Base-by-base conservation (phyloP, 2,113 vertebrate species). In the Tupaia tana region DNA sequence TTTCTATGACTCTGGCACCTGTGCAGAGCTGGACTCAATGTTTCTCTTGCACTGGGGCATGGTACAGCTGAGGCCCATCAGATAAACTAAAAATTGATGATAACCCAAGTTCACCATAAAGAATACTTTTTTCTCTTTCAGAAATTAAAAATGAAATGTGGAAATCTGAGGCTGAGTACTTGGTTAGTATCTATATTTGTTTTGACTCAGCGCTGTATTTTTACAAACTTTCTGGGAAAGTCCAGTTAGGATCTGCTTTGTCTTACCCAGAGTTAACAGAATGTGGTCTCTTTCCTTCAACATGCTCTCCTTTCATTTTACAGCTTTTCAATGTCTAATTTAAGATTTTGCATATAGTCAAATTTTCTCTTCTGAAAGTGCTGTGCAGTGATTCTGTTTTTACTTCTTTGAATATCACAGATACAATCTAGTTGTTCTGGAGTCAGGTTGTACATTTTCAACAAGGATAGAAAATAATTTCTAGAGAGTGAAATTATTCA, bases 321-420 rank as follows among this genome's bases (percentile, higher is more conserved):
- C 99, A 99, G 98, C 95, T 98, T 99, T 97, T 99, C 99, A 66
- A 99, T 99, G 98, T 99, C 99, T 74, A 98, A 99, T 92, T 99
- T 99, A 4, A 99, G 99, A 61, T 99, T 99, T 7, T 99, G 98
- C 90, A 99, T 99, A 95, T 99, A 99, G 98, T 99, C 99, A 2
- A 99, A 98, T 78, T 99, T 99, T 91, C 99, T 99, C 97, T 99
- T 99, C 77, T 99, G 98, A 97, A 99, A 99, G 58, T 99, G 99
- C 97, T 99, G 99, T 0, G 99, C 99, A 10, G 99, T 99, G 58
- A 99, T 99, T 5, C 99, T 99, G 93, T 99, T 99, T 98, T 99
- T 99, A 93, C 99, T 99, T 81, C 99, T 98, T 14, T 99, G 99
- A 78, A 99, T 99, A 54, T 99, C 99, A 0, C 99, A 99, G 95